Evolutionary conservation across 2,113 vertebrate species (phyloP).

Genomic region (Talpa occidentalis): DNA sequence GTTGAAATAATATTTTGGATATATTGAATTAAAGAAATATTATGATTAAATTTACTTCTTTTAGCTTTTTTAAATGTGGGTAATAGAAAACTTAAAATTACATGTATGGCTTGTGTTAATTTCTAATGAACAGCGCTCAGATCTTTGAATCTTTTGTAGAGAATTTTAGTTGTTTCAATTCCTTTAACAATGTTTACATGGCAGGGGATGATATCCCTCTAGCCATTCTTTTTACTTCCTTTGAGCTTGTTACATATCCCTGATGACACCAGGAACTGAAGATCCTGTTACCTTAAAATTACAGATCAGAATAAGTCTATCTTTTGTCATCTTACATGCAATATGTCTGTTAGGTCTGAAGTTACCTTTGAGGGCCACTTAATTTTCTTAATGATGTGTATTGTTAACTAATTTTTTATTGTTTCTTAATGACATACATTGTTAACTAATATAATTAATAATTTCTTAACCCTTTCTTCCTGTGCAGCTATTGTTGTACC

Average conservation of each 20-base stretch:
- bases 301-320: not conserved
- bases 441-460: not conserved
- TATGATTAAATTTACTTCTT: not conserved
- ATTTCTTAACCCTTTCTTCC: not conserved
- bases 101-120: not conserved
- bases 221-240: not conserved
- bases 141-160: not conserved
- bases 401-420: not conserved
- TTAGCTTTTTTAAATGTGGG: slow-evolving; percentile 13
- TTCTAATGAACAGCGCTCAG: not conserved
- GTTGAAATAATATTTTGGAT: not conserved
- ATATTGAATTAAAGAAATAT: slow-evolving; percentile 28
- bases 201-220: not conserved
- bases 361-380: not conserved
- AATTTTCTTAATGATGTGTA: not conserved
- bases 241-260: not conserved
- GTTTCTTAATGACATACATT: not conserved
- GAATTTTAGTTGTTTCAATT: not conserved
- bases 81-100: slow-evolving; percentile 13
- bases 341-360: not conserved
- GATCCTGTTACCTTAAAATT: slow-evolving; percentile 19
- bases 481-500: not conserved
- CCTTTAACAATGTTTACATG: not conserved
- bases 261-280: not conserved
- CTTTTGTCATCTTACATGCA: not conserved